phyloP scores from a whole-genome alignment of 2,113 vertebrate species.

The Pitta sordida region DNA sequence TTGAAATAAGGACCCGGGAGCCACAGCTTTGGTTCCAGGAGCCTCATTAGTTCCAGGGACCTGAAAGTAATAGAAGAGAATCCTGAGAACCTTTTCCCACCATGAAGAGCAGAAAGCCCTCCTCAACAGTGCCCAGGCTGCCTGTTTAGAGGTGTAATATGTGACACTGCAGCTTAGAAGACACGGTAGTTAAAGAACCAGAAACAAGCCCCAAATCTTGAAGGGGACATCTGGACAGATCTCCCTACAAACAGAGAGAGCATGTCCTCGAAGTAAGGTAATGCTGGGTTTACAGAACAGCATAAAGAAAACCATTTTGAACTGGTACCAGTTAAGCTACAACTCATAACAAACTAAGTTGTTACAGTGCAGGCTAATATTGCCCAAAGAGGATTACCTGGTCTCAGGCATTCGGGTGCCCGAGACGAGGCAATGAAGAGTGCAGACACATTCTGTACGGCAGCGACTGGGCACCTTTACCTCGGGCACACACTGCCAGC shows the following conservation, averaged over 20 bases:
- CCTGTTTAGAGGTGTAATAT: not conserved
- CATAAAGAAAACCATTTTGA: not conserved
- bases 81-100: not conserved
- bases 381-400: not conserved
- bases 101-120: rapidly evolving
- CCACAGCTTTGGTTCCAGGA: not conserved
- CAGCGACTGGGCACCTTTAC: rapidly evolving
- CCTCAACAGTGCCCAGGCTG: rapidly evolving
- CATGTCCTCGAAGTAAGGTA: rapidly evolving
- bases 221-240: not conserved
- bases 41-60: not conserved
- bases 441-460: rapidly evolving
- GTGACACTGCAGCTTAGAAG: not conserved
- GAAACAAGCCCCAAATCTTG: not conserved
- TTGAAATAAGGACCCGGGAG: not conserved
- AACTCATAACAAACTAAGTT: rapidly evolving
- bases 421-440: rapidly evolving
- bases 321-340: not conserved
- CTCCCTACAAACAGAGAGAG: not conserved
- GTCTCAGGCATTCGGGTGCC: rapidly evolving
- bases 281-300: not conserved
- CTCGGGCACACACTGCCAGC: not conserved
- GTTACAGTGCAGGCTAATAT: rapidly evolving
- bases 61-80: constrained; percentile 19
- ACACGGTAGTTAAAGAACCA: not conserved